Conservation (phyloP, 2,113 vertebrate species). For the Dromas ardeola region DNA sequence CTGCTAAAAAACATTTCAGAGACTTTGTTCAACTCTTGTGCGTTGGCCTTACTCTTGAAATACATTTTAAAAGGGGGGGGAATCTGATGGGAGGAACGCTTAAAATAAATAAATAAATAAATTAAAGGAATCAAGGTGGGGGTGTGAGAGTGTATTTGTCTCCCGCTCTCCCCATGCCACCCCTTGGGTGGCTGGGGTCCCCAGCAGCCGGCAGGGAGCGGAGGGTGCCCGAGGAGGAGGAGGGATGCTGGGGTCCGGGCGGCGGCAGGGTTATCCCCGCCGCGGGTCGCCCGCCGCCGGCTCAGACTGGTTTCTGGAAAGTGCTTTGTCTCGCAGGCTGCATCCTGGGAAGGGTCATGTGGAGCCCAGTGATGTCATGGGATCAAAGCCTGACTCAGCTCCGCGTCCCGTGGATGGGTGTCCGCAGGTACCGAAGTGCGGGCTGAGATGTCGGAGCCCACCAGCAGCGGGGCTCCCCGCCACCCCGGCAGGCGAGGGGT, state of each 20-base stretch:
- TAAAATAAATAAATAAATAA: background rate
- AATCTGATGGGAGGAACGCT: background rate
- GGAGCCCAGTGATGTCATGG: slow-evolving; percentile 85
- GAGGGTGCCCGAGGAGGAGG: background rate
- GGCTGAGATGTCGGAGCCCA: background rate
- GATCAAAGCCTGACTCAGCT: slow-evolving; percentile 84
- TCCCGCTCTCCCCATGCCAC: background rate
- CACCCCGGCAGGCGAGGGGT: slow-evolving; percentile 34
- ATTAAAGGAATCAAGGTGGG: background rate
- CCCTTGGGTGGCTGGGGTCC: background rate
- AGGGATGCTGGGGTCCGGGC: slow-evolving; percentile 36
- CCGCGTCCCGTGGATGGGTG: slow-evolving; percentile 42
- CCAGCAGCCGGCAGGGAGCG: background rate
- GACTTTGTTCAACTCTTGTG: background rate
- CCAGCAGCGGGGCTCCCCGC: background rate
- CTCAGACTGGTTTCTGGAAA: slow-evolving; percentile 91
- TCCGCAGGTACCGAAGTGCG: slow-evolving; percentile 50
- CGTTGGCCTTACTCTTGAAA: background rate
- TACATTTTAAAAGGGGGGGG: background rate
- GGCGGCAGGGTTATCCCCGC: slow-evolving; percentile 83
- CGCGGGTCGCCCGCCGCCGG: slow-evolving; percentile 83
- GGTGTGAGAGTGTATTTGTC: background rate
- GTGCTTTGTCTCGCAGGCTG: slow-evolving; percentile 84
- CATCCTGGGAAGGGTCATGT: slow-evolving; percentile 91
- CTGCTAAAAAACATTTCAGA: background rate